Evolutionary conservation across 2,888 invertebrate species (phyloP).

Genomic region (Apantesis nais): DNA sequence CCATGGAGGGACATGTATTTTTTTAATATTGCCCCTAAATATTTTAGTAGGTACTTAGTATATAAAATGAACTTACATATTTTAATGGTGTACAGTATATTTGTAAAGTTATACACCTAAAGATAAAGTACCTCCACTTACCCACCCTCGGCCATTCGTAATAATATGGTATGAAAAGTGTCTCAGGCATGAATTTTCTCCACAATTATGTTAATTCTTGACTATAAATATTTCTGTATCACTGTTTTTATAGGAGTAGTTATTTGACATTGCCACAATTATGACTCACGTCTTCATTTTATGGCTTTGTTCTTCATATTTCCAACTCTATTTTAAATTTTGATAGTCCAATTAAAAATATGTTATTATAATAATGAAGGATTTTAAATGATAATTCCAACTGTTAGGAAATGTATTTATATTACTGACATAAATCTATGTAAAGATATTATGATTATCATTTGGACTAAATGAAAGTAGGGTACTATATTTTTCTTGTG

Average conservation of each 20-base stretch:
- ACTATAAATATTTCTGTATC: conserved; percentile 2
- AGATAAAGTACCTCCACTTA: not conserved
- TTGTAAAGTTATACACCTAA: not conserved
- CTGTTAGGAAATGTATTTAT: no score
- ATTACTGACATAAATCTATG: no score
- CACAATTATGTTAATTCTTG: not conserved
- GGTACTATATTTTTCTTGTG: no score
- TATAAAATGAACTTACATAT: not conserved
- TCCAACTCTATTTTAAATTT: not conserved
- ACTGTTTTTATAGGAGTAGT: not conserved
- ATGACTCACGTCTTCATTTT: not conserved
- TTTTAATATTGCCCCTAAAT: not conserved
- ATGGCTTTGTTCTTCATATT: not conserved
- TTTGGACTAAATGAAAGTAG: no score
- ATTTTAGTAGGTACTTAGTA: not conserved
- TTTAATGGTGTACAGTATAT: not conserved
- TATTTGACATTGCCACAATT: not conserved
- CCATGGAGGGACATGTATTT: not conserved
- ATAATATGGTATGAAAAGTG: conserved; percentile 1
- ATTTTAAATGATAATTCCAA: not conserved
- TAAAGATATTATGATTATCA: no score
- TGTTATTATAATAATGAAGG: not conserved
- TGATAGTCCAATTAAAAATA: not conserved
- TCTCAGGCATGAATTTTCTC: not conserved
- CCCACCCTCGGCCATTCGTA: not conserved